Percentiles rank a stretch among this genome's conserved stretches.
Conservation (phyloP, 2,797 vertebrate species). For the Denticeps clupeoides region DNA sequence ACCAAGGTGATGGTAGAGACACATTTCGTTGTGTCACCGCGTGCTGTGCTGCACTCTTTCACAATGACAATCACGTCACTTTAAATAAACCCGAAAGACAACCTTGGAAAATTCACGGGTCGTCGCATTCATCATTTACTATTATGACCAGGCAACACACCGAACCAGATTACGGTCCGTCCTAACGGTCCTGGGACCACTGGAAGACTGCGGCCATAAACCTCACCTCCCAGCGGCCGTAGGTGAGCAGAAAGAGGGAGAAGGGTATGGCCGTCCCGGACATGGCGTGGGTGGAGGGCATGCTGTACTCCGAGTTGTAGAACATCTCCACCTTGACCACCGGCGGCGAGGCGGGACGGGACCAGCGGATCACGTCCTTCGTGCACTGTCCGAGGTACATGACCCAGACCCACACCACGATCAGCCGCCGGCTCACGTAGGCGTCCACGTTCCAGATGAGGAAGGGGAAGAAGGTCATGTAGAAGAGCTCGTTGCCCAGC, state of each 20-base stretch:
- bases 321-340: constrained; percentile 93
- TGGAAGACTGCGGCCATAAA: background rate
- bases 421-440: constrained; percentile 70
- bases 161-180: no score
- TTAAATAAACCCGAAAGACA: no score
- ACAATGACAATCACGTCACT: no score
- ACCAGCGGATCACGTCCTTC: constrained; percentile 85
- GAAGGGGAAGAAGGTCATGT: constrained; percentile 88
- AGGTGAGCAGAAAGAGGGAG: constrained; percentile 75
- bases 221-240: constrained; percentile 83
- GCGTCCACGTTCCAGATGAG: constrained; percentile 88
- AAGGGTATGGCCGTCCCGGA: constrained; percentile 90
- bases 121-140: no score
- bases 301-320: constrained; percentile 97
- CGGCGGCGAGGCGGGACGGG: constrained; percentile 83
- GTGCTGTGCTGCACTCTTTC: no score
- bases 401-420: constrained; percentile 89
- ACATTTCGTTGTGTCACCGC: no score
- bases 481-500: constrained; percentile 92
- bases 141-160: no score
- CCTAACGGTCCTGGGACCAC: no score
- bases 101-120: no score
- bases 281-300: constrained; percentile 98
- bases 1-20: no score
- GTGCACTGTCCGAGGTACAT: constrained; percentile 97